phyloP scores from a whole-genome alignment of 2,888 invertebrate genomes.

The Agrilus mali region DNA sequence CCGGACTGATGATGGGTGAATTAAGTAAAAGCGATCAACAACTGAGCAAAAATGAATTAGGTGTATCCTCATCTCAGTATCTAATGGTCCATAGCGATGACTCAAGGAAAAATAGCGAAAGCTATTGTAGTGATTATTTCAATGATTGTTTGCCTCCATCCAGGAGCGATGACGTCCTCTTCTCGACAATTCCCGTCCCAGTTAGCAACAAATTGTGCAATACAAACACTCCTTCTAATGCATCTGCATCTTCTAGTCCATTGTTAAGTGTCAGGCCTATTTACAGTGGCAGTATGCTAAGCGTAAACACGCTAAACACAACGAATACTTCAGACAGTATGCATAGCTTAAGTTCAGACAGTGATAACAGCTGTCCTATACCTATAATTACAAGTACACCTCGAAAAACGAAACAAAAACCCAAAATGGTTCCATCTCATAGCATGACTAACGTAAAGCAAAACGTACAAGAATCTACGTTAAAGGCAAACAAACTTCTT shows the following conservation, averaged over 20 bases:
- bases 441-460: conserved; percentile 51
- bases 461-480: conserved; percentile 19
- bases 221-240: conserved; percentile 44
- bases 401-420: conserved; percentile 29
- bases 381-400: conserved; percentile 41
- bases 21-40: conserved; percentile 79
- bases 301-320: conserved; percentile 46
- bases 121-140: conserved; percentile 28
- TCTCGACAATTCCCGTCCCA: conserved; percentile 18
- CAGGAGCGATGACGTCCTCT: conserved; percentile 65
- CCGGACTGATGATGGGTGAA: conserved; percentile 35
- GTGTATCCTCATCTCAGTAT: conserved; percentile 38
- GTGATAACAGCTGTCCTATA: conserved; percentile 43
- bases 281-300: conserved; percentile 50
- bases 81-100: conserved; percentile 38
- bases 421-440: conserved; percentile 46
- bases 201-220: conserved; percentile 15
- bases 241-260: conserved; percentile 58
- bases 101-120: conserved; percentile 30
- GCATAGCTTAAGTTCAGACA: conserved; percentile 54
- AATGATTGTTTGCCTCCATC: conserved; percentile 55
- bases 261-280: conserved; percentile 48
- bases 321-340: conserved; percentile 50
- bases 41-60: conserved; percentile 40
- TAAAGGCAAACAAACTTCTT: conserved; percentile 23